Evolutionary conservation across 1,140 invertebrate genomes (phyloP).

Genomic region (Frieseomelitta varia): DNA sequence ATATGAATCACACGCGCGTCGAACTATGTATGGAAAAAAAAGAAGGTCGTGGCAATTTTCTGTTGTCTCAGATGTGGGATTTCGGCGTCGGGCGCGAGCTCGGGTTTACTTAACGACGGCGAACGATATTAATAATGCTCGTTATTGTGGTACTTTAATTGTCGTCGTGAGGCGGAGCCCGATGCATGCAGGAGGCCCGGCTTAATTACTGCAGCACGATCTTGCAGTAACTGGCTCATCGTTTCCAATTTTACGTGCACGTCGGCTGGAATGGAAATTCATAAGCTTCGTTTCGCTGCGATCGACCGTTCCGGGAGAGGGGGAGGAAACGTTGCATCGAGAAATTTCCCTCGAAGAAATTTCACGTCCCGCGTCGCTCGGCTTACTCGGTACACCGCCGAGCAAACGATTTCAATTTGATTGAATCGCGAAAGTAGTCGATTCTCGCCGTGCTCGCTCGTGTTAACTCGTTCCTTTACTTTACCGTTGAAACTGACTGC

Average conservation of each 20-base stretch:
- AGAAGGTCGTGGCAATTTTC: not conserved
- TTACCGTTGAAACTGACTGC: not conserved
- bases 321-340: not conserved
- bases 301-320: not conserved
- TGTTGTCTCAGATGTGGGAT: not conserved
- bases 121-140: conserved; percentile 40
- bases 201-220: conserved; percentile 50
- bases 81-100: too few relatives aligned
- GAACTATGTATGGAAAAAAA: not conserved
- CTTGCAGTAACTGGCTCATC: conserved; percentile 38
- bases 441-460: not conserved
- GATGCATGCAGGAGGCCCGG: conserved; percentile 1
- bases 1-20: not conserved
- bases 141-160: conserved; percentile 40
- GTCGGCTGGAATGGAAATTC: conserved; percentile 7
- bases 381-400: not conserved
- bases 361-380: not conserved
- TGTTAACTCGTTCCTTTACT: not conserved
- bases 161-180: conserved; percentile 2
- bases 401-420: not conserved
- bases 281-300: not conserved
- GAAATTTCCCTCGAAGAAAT: not conserved
- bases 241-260: conserved; percentile 29
- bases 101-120: conserved; percentile 7
- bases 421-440: not conserved